phyloP scores from a whole-genome alignment of 1,140 invertebrate genomes.

The Trachymyrmex septentrionalis region DNA sequence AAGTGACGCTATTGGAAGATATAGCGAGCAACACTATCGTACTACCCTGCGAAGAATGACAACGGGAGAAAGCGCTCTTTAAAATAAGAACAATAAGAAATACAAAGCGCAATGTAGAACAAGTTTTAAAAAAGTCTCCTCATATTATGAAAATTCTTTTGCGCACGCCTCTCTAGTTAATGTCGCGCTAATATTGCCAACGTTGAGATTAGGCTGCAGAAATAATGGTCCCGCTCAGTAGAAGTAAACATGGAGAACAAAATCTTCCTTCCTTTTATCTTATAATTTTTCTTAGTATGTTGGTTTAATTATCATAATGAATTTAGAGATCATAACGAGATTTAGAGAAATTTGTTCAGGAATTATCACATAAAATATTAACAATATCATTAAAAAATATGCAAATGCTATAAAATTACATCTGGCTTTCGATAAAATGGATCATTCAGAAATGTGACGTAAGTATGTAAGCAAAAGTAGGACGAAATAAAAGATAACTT shows the following conservation, averaged over 20 bases:
- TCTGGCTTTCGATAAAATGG: not conserved
- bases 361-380: not conserved
- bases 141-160: conserved; percentile 53
- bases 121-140: conserved; percentile 50
- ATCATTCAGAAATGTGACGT: not conserved
- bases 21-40: conserved; percentile 47
- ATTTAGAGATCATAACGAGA: too few species aligned
- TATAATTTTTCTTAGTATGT: not conserved
- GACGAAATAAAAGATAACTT: not conserved
- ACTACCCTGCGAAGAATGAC: conserved; percentile 47
- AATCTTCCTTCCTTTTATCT: not conserved
- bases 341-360: not conserved
- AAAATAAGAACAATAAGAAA: conserved; percentile 34
- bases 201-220: conserved; percentile 2
- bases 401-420: not conserved
- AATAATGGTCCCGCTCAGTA: not conserved
- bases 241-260: not conserved
- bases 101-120: conserved; percentile 5
- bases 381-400: not conserved
- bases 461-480: not conserved
- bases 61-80: not conserved
- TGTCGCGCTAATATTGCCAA: conserved; percentile 8
- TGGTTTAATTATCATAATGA: not conserved
- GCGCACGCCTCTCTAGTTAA: not conserved
- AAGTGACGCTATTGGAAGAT: conserved; percentile 48